Percentiles rank a stretch among this genome's conserved stretches.
Conservation (phyloP, 2,113 vertebrate genomes). For the Perccottus glenii region DNA sequence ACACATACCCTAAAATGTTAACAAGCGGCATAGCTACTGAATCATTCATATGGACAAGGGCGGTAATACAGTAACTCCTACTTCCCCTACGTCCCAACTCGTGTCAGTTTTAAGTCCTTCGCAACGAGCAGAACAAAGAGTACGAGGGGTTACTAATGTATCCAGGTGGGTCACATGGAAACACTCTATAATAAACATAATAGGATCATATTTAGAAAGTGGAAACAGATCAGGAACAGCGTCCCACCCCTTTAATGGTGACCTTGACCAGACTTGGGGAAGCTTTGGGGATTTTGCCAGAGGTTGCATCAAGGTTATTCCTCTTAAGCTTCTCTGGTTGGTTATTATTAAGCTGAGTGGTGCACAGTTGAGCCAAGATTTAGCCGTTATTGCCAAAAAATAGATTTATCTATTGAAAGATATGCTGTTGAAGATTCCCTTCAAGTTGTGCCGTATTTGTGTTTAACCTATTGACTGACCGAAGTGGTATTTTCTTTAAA, state of each 20-base stretch:
- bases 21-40: constrained; percentile 29
- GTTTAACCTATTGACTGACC: constrained; percentile 57
- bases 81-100: constrained; percentile 35
- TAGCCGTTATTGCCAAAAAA: constrained; percentile 12
- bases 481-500: constrained; percentile 41
- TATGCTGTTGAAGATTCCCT: constrained; percentile 29
- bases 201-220: constrained; percentile 64
- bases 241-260: constrained; percentile 47
- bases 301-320: constrained; percentile 61
- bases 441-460: constrained; percentile 32
- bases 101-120: constrained; percentile 58
- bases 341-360: constrained; percentile 19
- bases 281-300: constrained; percentile 60
- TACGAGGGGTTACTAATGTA: constrained; percentile 70
- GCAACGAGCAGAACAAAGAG: constrained; percentile 39
- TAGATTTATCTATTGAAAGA: constrained; percentile 22
- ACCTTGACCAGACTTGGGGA: constrained; percentile 61
- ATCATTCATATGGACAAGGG: constrained; percentile 38
- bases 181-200: constrained; percentile 59
- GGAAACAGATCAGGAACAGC: constrained; percentile 48
- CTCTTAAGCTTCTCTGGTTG: constrained; percentile 41
- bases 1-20: constrained; percentile 22
- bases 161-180: constrained; percentile 57
- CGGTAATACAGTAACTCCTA: constrained; percentile 20
- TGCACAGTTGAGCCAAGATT: constrained; percentile 17